Evolutionary conservation across 2,888 invertebrate species (phyloP).

Genomic region (Epirrhoe alternata): DNA sequence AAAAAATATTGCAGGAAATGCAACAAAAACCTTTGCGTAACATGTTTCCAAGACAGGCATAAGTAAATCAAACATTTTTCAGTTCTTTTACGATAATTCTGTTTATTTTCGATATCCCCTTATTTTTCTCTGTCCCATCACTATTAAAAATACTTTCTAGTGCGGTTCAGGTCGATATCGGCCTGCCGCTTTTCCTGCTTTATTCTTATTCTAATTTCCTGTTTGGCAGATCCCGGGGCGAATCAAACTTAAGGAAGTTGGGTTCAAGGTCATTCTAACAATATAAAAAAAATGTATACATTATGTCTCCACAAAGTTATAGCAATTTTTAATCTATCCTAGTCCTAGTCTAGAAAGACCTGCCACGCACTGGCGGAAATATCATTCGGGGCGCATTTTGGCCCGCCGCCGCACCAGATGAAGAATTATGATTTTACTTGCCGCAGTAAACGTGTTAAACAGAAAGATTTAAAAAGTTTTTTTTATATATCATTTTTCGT

Average conservation of each 20-base stretch:
- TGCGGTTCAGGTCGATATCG: too few relatives aligned
- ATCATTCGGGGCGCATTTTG: too few relatives aligned
- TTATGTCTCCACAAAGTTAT: too few relatives aligned
- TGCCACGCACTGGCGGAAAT: too few relatives aligned
- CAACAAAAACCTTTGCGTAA: conserved; percentile 44
- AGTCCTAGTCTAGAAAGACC: too few relatives aligned
- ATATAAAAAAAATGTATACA: neutral
- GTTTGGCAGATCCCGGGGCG: conserved; percentile 38
- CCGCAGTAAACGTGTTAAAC: too few relatives aligned
- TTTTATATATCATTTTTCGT: too few relatives aligned
- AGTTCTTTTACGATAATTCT: neutral
- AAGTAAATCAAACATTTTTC: conserved; percentile 27
- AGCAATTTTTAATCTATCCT: too few relatives aligned
- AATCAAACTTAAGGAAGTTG: conserved; percentile 15
- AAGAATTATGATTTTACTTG: too few relatives aligned
- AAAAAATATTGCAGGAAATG: conserved; percentile 45
- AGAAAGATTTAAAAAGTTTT: too few relatives aligned
- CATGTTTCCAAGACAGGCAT: conserved; percentile 43
- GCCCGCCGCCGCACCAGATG: too few relatives aligned
- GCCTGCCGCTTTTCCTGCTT: conserved; percentile 27
- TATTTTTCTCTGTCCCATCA: conserved; percentile 46
- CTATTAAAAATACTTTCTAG: too few relatives aligned
- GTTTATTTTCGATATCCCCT: conserved; percentile 34
- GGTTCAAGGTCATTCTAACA: neutral
- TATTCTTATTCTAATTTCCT: conserved; percentile 42